Conservation (phyloP, 2,797 vertebrate species). For the Crocidura indochinensis region DNA sequence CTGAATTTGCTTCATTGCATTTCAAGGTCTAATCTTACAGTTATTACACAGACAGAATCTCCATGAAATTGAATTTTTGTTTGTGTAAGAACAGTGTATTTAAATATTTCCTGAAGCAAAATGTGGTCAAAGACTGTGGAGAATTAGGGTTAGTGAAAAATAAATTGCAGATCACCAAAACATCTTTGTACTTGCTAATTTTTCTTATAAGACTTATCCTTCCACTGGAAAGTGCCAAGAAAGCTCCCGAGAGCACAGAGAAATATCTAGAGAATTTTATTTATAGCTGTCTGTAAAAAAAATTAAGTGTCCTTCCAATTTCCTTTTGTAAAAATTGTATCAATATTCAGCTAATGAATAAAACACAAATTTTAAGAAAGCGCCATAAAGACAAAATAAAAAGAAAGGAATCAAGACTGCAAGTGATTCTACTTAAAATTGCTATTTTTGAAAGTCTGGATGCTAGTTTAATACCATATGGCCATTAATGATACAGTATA, state of each 20-base stretch:
- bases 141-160: conserved; percentile 73
- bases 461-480: conserved; percentile 84
- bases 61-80: conserved; percentile 80
- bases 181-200: conserved; percentile 81
- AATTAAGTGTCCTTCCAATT: conserved; percentile 39
- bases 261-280: conserved; percentile 78
- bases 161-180: conserved; percentile 74
- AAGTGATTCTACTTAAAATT: conserved; percentile 77
- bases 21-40: conserved; percentile 76
- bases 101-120: conserved; percentile 80
- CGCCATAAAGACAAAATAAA: conserved; percentile 38
- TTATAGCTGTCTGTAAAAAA: conserved; percentile 33
- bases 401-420: conserved; percentile 68
- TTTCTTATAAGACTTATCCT: conserved; percentile 79
- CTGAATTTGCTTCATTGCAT: conserved; percentile 70
- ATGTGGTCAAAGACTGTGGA: conserved; percentile 75
- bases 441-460: conserved; percentile 76
- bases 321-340: conserved; percentile 13
- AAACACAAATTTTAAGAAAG: conserved; percentile 67
- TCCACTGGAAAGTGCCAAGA: conserved; percentile 83
- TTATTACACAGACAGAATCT: conserved; percentile 79
- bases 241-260: conserved; percentile 83
- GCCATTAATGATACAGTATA: conserved; percentile 76
- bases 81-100: conserved; percentile 71
- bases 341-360: conserved; percentile 62